These are phyloP conservation scores for Esox masquinongy DNA, from an alignment of 2,797 vertebrate genomes.

Conservation along the genomic window DNA sequence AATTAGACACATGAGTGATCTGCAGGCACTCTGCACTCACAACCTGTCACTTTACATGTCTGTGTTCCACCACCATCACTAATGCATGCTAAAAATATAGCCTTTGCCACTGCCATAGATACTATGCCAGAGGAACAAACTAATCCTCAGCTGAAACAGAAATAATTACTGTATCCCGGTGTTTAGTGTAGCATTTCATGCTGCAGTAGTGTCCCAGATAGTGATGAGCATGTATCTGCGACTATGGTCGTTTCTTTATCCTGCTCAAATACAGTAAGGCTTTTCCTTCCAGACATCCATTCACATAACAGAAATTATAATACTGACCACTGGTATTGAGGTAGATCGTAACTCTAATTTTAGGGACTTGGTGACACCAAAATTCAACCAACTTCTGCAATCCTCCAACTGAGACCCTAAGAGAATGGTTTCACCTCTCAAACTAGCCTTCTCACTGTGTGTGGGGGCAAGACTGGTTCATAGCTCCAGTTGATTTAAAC, in stretches of 20 bases:
- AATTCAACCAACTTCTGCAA: too few relatives aligned
- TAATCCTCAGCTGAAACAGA: constrained; percentile 9
- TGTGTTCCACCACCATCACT: constrained; percentile 12
- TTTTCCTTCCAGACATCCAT: not conserved
- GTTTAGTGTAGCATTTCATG: not conserved
- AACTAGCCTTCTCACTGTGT: too few relatives aligned
- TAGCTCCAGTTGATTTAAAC: too few relatives aligned
- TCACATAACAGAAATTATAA: not conserved
- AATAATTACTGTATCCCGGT: not conserved
- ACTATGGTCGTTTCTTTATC: not conserved
- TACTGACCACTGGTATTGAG: too few relatives aligned
- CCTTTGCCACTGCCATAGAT: constrained; percentile 5
- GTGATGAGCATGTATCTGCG: not conserved
- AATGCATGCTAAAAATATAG: constrained; percentile 36
- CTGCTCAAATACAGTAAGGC: not conserved
- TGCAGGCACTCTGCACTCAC: not conserved
- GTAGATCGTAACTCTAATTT: too few relatives aligned
- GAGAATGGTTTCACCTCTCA: too few relatives aligned
- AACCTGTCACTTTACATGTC: constrained; percentile 16
- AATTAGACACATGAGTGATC: constrained; percentile 19
- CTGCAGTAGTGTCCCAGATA: not conserved
- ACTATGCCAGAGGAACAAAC: constrained; percentile 5
- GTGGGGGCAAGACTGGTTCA: too few relatives aligned
- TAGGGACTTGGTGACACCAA: too few relatives aligned
- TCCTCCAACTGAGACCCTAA: too few relatives aligned